phyloP scores from a whole-genome alignment of 2,888 invertebrate species.

The Shargacucullia verbasci region DNA sequence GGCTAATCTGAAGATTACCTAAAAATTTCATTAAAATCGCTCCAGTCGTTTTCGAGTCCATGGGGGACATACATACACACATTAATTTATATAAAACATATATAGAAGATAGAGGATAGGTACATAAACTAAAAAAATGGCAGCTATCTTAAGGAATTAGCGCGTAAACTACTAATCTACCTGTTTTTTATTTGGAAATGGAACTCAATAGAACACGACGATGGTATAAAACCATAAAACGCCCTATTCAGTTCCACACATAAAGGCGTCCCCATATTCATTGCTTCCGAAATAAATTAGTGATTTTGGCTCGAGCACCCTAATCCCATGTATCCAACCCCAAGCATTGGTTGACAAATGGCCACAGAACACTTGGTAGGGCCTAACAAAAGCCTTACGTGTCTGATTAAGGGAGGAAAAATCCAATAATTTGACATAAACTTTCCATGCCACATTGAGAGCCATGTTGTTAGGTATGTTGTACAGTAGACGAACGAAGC shows the following conservation, averaged over 20 bases:
- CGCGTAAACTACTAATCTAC: too few species aligned
- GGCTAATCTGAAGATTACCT: too few species aligned
- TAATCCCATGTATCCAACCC: conserved; percentile 37
- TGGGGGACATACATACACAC: too few species aligned
- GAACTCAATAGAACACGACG: too few species aligned
- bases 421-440: conserved; percentile 76
- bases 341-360: conserved; percentile 55
- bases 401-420: conserved; percentile 71
- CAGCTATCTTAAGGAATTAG: too few species aligned
- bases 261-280: background rate
- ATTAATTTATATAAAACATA: too few species aligned
- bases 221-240: too few species aligned
- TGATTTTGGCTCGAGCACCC: conserved; percentile 30
- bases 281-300: conserved; percentile 22
- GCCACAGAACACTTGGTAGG: conserved; percentile 49
- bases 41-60: too few species aligned
- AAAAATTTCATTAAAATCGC: too few species aligned
- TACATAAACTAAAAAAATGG: too few species aligned
- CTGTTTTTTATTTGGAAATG: too few species aligned
- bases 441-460: conserved; percentile 64
- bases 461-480: conserved; percentile 23
- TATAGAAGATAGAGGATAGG: too few species aligned
- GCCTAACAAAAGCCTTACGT: conserved; percentile 60
- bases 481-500: conserved; percentile 11
- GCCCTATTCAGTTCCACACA: background rate